A percentile compares a stretch with the other conserved stretches of the same genome.
Conservation (phyloP, 2,797 vertebrate genomes). For the Loris lydekkerianus region DNA sequence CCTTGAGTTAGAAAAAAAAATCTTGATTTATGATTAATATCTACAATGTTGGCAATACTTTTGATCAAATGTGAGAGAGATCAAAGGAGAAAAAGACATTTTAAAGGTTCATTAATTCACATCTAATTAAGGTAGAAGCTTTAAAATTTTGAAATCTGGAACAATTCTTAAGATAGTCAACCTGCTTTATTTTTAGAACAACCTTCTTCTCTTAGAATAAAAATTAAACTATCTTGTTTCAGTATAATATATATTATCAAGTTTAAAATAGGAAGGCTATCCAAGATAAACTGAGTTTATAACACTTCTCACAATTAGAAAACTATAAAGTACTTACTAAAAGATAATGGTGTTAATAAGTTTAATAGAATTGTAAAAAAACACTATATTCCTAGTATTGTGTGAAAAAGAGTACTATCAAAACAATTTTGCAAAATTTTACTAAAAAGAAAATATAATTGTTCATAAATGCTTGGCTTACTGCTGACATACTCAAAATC, state of each 20-base stretch:
- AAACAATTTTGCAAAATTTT: neutral
- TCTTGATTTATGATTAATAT: constrained; percentile 35
- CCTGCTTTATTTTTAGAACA: neutral
- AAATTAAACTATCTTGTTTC: constrained; percentile 38
- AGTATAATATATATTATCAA: neutral
- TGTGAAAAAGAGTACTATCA: constrained; percentile 4
- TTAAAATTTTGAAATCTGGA: constrained; percentile 29
- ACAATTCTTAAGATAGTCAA: constrained; percentile 25
- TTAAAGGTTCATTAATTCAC: neutral
- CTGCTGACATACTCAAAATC: neutral
- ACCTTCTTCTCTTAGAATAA: neutral
- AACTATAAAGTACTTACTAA: neutral
- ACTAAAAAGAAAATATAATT: neutral
- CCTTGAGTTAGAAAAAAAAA: constrained; percentile 6
- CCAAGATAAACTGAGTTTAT: neutral
- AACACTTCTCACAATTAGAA: constrained; percentile 17
- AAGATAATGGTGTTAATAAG: neutral
- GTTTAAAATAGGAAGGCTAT: neutral
- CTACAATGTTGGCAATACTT: constrained; percentile 9
- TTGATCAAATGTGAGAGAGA: neutral
- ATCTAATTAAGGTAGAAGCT: neutral
- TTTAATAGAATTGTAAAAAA: constrained; percentile 27
- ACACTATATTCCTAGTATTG: neutral
- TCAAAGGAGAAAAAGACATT: neutral
- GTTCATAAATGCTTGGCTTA: neutral